Evolutionary conservation across 2,797 vertebrate species (phyloP).

Genomic region (Smutsia temminckii): DNA sequence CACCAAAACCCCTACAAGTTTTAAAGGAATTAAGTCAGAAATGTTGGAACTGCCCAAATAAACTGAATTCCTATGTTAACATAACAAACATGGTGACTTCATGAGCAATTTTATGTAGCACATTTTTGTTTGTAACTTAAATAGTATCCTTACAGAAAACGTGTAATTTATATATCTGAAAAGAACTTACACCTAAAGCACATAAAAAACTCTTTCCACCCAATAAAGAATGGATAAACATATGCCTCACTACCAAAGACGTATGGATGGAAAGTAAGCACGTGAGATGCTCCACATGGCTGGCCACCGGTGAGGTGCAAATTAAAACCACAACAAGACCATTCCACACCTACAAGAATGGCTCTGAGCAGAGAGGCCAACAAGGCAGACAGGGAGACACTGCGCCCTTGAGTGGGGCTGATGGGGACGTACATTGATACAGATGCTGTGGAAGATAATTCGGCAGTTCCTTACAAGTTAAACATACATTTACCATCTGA

Average conservation of each 20-base stretch:
- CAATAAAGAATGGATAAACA: neutral
- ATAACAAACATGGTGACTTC: neutral
- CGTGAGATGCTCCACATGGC: accelerated
- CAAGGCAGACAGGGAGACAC: accelerated
- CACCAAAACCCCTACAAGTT: neutral
- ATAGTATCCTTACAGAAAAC: neutral
- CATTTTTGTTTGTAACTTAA: neutral
- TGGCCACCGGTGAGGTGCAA: neutral
- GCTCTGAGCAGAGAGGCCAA: too few relatives aligned
- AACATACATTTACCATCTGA: too few relatives aligned
- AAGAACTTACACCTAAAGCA: neutral
- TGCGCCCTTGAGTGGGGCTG: neutral
- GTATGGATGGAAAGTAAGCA: neutral
- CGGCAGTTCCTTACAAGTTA: too few relatives aligned
- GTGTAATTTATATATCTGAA: neutral
- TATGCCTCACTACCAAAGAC: neutral
- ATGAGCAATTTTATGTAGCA: neutral
- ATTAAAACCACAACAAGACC: neutral
- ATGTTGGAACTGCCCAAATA: neutral
- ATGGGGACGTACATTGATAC: neutral
- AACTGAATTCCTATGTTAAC: neutral
- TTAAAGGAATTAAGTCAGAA: neutral
- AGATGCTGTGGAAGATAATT: too few relatives aligned
- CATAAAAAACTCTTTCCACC: neutral
- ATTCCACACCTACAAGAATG: neutral